phyloP scores from a whole-genome alignment of 2,113 vertebrate species.

The Uria lomvia region DNA sequence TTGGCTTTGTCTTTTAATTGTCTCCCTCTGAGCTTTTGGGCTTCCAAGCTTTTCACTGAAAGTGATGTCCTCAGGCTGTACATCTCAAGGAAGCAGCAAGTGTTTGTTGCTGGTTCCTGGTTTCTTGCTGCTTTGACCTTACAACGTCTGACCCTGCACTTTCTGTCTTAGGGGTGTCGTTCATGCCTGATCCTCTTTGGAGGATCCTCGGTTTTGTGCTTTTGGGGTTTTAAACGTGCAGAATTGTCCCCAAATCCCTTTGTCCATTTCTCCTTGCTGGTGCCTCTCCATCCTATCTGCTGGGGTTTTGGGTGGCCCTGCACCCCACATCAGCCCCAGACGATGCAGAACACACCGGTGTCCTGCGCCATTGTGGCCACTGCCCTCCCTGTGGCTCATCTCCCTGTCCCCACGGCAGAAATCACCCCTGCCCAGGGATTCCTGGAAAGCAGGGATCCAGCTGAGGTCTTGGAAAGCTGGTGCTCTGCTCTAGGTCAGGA shows the following conservation, averaged over 20 bases:
- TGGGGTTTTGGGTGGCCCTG: not conserved
- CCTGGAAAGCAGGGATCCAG: not conserved
- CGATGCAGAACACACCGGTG: accelerated
- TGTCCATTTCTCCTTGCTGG: not conserved
- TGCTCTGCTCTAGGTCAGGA: not conserved
- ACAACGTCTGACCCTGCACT: not conserved
- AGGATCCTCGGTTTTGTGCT: not conserved
- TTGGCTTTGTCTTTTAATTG: not conserved
- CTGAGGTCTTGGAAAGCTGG: not conserved
- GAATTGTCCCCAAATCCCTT: not conserved
- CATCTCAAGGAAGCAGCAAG: not conserved
- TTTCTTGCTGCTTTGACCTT: not conserved
- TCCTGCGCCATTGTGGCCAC: accelerated
- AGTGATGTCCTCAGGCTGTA: not conserved
- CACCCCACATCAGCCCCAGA: not conserved
- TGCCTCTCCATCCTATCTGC: not conserved
- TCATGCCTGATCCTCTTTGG: not conserved
- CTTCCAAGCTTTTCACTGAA: not conserved
- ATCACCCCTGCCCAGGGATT: not conserved
- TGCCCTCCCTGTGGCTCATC: not conserved
- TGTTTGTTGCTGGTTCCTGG: too few species aligned
- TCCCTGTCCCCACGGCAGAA: not conserved
- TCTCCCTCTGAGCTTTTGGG: not conserved
- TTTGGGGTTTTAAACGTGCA: not conserved
- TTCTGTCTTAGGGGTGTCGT: not conserved